phyloP scores from a whole-genome alignment of 2,888 invertebrate species.

The Imbricaverruca yamaguchii region DNA sequence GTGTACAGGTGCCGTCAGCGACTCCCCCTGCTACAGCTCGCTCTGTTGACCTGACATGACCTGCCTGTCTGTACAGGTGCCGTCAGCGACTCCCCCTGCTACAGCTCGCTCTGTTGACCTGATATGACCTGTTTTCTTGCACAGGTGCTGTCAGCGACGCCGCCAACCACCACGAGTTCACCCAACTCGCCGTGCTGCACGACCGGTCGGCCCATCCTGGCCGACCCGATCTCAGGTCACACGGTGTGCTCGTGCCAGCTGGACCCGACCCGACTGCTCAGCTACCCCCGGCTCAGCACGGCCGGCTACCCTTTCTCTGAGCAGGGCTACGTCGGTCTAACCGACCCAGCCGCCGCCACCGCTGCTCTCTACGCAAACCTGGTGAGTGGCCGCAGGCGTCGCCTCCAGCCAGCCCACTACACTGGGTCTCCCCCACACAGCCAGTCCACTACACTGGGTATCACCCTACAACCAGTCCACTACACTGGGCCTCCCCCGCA shows the following conservation, averaged over 20 bases:
- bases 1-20: too few species aligned
- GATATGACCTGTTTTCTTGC: too few species aligned
- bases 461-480: too few species aligned
- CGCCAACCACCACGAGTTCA: conserved; percentile 4
- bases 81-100: background rate
- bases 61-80: background rate
- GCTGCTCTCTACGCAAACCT: conserved; percentile 18
- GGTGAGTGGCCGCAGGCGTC: background rate
- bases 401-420: too few species aligned
- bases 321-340: conserved; percentile 1
- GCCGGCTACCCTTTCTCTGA: conserved; percentile 13
- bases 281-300: background rate
- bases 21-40: too few species aligned
- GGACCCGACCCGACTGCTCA: conserved; percentile 14
- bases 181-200: conserved; percentile 5
- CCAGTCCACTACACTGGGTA: too few species aligned
- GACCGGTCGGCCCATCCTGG: conserved; percentile 9
- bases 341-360: conserved; percentile 1
- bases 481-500: too few species aligned
- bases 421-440: too few species aligned
- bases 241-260: conserved; percentile 22
- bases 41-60: too few species aligned
- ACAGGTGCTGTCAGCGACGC: conserved; percentile 11
- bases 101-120: too few species aligned
- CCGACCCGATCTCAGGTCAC: conserved; percentile 18